phyloP scores from a whole-genome alignment of 23 tunicate species.

The Halocynthia aurantium region DNA sequence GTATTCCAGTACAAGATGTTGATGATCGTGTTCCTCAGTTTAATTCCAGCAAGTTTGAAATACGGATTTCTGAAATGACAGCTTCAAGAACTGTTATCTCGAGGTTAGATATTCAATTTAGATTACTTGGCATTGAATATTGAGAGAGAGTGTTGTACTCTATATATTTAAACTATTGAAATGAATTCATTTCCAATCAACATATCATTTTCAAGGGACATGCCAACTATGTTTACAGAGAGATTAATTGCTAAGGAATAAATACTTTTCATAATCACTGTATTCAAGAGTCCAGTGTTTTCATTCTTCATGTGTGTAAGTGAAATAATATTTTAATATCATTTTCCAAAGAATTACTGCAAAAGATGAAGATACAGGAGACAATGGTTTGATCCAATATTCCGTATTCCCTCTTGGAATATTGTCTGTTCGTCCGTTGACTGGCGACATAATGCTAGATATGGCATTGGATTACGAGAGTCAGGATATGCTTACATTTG shows the following conservation, averaged over 20 bases:
- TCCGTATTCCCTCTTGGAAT: conserved; percentile 11
- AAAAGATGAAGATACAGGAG: conserved; percentile 39
- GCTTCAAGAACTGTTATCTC: conserved; percentile 24
- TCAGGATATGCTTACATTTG: conserved; percentile 20
- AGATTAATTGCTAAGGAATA: no score
- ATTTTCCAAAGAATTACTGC: conserved; percentile 29
- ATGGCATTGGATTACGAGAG: conserved; percentile 42
- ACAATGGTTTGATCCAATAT: conserved; percentile 42
- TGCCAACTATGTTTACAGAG: no score
- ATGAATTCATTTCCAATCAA: no score
- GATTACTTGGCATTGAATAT: no score
- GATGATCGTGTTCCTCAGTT: conserved; percentile 68
- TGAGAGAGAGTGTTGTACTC: no score
- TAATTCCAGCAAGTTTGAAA: conserved; percentile 48
- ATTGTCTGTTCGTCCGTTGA: conserved; percentile 21
- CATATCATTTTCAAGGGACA: no score
- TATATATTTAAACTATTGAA: no score
- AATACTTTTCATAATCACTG: not conserved
- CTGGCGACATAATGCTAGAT: conserved; percentile 51
- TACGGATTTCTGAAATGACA: conserved; percentile 39
- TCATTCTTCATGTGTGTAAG: not conserved
- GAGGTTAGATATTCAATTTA: conserved; percentile 23
- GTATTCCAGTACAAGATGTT: conserved; percentile 45
- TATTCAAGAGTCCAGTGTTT: not conserved
- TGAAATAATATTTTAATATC: not conserved